Percentiles rank a stretch among this genome's conserved stretches.
Evolutionary conservation across 30 jellyfish, hydroid and myxozoan species (phyloP).

Genomic region (Aurelia coerulea): DNA sequence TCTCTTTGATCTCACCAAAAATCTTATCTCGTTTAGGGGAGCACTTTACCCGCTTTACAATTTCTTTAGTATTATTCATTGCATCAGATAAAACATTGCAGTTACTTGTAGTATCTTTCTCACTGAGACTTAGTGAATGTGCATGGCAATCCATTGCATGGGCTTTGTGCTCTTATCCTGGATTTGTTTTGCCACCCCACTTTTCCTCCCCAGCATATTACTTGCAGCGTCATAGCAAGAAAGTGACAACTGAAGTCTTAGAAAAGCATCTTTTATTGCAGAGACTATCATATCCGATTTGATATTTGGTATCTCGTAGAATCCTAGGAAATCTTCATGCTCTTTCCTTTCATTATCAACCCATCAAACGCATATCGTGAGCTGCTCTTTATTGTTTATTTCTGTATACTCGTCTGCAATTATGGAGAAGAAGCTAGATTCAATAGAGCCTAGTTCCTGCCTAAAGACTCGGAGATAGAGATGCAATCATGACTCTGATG

Average conservation of each 20-base stretch:
- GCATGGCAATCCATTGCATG: conserved; percentile 73
- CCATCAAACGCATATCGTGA: conserved; percentile 62
- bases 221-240: conserved; percentile 64
- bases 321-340: conserved; percentile 65
- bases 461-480: too few species aligned
- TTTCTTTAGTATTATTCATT: conserved; percentile 40
- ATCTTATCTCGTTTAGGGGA: conserved; percentile 18
- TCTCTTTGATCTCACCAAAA: neutral
- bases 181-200: conserved; percentile 70
- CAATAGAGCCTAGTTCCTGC: too few species aligned
- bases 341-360: conserved; percentile 37
- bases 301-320: conserved; percentile 41
- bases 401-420: conserved; percentile 52
- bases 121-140: conserved; percentile 62
- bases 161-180: conserved; percentile 65
- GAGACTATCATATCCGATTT: conserved; percentile 32
- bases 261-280: conserved; percentile 50
- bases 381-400: conserved; percentile 47
- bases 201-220: conserved; percentile 67
- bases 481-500: too few species aligned
- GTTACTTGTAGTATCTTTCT: conserved; percentile 37
- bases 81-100: conserved; percentile 33
- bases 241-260: conserved; percentile 1
- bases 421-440: too few species aligned
- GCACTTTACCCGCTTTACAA: conserved; percentile 25